Base-by-base conservation (phyloP, 1,140 invertebrate genomes). In the Uloborus diversus region DNA sequence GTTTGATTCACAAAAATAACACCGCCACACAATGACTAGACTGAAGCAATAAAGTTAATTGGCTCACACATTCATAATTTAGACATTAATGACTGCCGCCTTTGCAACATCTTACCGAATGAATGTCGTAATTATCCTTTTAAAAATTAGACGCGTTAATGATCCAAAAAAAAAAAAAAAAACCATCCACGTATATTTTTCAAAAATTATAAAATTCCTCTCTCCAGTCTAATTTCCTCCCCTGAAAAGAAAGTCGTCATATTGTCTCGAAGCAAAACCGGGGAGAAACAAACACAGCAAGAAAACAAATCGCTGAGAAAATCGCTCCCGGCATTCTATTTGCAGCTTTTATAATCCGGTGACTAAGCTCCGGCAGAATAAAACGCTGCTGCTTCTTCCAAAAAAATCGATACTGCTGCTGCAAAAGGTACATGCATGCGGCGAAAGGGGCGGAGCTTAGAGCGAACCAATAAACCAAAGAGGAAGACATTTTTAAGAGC, bases 401-500 rank as follows among this genome's bases (percentile, higher is more conserved):
- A 78, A 78, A 75, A 76, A 78, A 78, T 78, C 73, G 61, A 78
- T 78, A 78, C n/a, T 37, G 20, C 61, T 78, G 73, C 62, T 78
- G 73, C 42, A 56, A 66, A 57, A 78, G 73, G 61, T 73, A 73
- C 56, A 47, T 33, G 73, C 61, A 65, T 78, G 73, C 73, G 73
- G 73, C 61, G 73, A 65, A 75, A 30, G 33, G 47, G 73, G 73
- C 73, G 73, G 73, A 42, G 73, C 73, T 66, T 78, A 32, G 56
- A 66, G 66, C 33, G 73, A 78, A 78, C 73, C 73, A 78, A 78
- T 78, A 78, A 78, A 78, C 73, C 62, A 78, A 78, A 78, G 73
- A 62, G 73, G 73, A 78, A 78, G 73, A 78, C 73, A 78, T 78
- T 78, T 78, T 78, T 78, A 78, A 78, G 73, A 65, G 73, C 73